Evolutionary conservation across 2,113 vertebrate genomes (phyloP).

Genomic region (Notarius lentiginosus): DNA sequence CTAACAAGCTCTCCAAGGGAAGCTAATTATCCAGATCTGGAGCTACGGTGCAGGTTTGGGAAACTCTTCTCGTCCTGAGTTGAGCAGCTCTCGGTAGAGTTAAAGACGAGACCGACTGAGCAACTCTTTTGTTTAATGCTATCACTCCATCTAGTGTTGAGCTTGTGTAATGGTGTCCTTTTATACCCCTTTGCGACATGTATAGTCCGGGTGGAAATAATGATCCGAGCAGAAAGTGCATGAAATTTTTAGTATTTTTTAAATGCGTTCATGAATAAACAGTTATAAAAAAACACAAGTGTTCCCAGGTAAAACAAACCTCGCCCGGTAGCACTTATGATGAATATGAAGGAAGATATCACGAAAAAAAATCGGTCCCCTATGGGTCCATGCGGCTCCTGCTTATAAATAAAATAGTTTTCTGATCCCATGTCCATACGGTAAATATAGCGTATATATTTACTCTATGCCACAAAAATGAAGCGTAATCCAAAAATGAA

Average conservation of each 20-base stretch:
- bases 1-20: background rate
- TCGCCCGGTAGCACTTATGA: too few relatives aligned
- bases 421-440: too few relatives aligned
- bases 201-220: background rate
- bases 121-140: background rate
- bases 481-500: too few relatives aligned
- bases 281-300: background rate
- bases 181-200: background rate
- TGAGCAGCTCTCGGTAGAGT: background rate
- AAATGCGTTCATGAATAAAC: background rate
- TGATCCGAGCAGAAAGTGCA: background rate
- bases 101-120: background rate
- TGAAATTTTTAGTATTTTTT: background rate
- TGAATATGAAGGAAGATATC: too few relatives aligned
- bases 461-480: too few relatives aligned
- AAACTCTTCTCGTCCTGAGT: background rate
- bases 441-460: too few relatives aligned
- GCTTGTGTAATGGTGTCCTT: background rate
- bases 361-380: too few relatives aligned
- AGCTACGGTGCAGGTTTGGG: background rate
- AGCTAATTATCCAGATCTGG: conserved; percentile 4
- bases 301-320: too few relatives aligned
- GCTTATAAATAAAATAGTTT: too few relatives aligned
- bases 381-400: too few relatives aligned
- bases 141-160: conserved; percentile 53